Percentiles rank a stretch among this genome's conserved stretches.
These are phyloP conservation scores for Watsonalla cultraria DNA, from an alignment of 2,888 invertebrate genomes.

Conservation along the genomic window DNA sequence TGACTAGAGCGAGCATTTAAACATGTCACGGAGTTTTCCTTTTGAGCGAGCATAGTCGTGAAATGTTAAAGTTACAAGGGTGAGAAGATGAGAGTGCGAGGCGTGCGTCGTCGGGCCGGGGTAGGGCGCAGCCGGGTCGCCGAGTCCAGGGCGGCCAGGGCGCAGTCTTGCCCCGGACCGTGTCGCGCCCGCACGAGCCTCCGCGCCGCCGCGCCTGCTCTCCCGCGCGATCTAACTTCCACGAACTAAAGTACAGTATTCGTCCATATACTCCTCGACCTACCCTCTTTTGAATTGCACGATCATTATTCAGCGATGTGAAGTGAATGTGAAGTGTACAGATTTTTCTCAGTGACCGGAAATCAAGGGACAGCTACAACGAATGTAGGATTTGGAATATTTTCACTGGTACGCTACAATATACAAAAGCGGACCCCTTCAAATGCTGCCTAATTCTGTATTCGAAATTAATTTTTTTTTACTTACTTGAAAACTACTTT, in stretches of 20 bases:
- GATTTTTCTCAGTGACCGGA: too few species aligned
- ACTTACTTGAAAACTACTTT: too few species aligned
- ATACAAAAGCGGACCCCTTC: too few species aligned
- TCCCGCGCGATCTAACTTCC: slow-evolving; percentile 22
- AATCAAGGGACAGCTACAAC: not conserved
- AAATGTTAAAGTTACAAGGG: slow-evolving; percentile 38
- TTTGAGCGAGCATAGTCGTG: slow-evolving; percentile 23
- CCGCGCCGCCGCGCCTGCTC: slow-evolving; percentile 5
- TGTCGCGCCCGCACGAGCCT: slow-evolving; percentile 24
- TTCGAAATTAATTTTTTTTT: too few species aligned
- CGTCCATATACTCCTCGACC: not conserved
- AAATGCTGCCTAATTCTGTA: too few species aligned
- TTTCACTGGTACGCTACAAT: not conserved
- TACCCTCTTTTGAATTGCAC: not conserved
- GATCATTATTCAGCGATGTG: not conserved
- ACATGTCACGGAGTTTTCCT: slow-evolving; percentile 8
- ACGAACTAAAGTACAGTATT: not conserved
- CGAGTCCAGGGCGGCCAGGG: slow-evolving; percentile 16
- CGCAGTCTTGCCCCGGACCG: slow-evolving; percentile 49
- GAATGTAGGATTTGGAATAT: not conserved
- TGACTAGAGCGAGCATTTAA: slow-evolving; percentile 3
- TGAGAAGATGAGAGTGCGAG: slow-evolving; percentile 32
- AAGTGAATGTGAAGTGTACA: not conserved
- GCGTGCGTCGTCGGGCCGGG: slow-evolving; percentile 24
- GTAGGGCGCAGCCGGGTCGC: slow-evolving; percentile 32